Percentiles rank a stretch among this genome's conserved stretches.
phyloP scores from a whole-genome alignment of 1,140 invertebrate species.

The Diachasma alloeum region DNA sequence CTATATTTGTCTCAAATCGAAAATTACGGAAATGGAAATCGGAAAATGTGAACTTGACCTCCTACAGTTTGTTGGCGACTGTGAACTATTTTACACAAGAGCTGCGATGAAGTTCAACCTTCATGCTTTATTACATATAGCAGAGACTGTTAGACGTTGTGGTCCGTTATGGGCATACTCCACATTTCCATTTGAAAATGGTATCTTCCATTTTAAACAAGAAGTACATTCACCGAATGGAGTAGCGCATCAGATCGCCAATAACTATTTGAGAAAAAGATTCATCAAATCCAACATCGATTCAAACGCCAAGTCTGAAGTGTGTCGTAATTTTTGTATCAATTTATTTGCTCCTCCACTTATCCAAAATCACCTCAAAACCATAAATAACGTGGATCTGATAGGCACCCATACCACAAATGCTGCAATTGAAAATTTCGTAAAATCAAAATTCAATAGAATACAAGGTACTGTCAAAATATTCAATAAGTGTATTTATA shows the following conservation, averaged over 20 bases:
- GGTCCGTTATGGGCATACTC: too few relatives aligned
- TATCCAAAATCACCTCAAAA: too few relatives aligned
- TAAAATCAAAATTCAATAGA: neutral
- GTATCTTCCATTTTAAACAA: too few relatives aligned
- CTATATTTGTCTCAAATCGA: conserved; percentile 19
- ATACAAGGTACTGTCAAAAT: neutral
- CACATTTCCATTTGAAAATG: too few relatives aligned
- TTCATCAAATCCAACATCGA: too few relatives aligned
- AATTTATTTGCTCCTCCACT: too few relatives aligned
- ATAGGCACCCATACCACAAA: too few relatives aligned
- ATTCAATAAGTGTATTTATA: conserved; percentile 3
- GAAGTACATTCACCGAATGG: too few relatives aligned
- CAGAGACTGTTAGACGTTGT: too few relatives aligned
- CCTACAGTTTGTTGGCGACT: conserved; percentile 27
- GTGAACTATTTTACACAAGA: conserved; percentile 26
- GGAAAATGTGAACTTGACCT: conserved; percentile 35
- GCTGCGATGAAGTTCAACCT: neutral
- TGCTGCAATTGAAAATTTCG: neutral
- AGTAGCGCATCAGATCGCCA: conserved; percentile 12
- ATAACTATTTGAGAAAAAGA: neutral
- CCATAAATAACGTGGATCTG: neutral
- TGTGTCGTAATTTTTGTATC: neutral
- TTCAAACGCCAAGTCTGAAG: too few relatives aligned
- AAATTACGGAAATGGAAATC: conserved; percentile 28
- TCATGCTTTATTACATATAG: too few relatives aligned